phyloP scores from a whole-genome alignment of 1,140 invertebrate species.

The Zaprionus lachaisei region DNA sequence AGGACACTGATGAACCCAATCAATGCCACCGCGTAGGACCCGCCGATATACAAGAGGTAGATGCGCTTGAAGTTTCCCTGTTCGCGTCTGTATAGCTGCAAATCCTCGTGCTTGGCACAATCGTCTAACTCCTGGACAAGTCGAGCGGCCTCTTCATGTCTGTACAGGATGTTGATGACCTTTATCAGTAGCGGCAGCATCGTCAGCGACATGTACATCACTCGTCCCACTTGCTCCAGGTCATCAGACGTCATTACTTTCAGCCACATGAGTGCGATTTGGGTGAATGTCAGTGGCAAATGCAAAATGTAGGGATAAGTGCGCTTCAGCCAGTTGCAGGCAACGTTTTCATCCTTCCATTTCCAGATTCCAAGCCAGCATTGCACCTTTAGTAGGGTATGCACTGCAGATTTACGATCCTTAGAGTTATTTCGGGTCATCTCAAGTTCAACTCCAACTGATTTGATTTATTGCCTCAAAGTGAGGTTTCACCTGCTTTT shows the following conservation, averaged over 20 bases:
- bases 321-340: conserved; percentile 12
- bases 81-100: conserved; percentile 33
- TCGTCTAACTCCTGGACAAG: conserved; percentile 48
- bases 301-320: conserved; percentile 55
- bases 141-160: conserved; percentile 25
- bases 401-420: conserved; percentile 45
- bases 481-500: conserved; percentile 38
- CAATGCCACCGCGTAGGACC: conserved; percentile 35
- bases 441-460: neutral
- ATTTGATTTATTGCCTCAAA: neutral
- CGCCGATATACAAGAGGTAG: conserved; percentile 46
- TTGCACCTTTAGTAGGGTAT: conserved; percentile 24
- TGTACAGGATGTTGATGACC: conserved; percentile 66
- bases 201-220: conserved; percentile 74
- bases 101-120: conserved; percentile 32
- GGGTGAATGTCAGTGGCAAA: conserved; percentile 66
- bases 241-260: conserved; percentile 51
- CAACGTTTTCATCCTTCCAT: conserved; percentile 27
- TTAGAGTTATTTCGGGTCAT: conserved; percentile 40
- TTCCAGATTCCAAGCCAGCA: conserved; percentile 54
- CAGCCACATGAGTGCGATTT: conserved; percentile 67
- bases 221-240: conserved; percentile 58
- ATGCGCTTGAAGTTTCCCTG: conserved; percentile 56
- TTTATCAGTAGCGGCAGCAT: conserved; percentile 58
- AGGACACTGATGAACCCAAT: conserved; percentile 56